These are phyloP conservation scores for Cephus nigrinus DNA, from an alignment of 2,888 invertebrate species.

Conservation along the genomic window DNA sequence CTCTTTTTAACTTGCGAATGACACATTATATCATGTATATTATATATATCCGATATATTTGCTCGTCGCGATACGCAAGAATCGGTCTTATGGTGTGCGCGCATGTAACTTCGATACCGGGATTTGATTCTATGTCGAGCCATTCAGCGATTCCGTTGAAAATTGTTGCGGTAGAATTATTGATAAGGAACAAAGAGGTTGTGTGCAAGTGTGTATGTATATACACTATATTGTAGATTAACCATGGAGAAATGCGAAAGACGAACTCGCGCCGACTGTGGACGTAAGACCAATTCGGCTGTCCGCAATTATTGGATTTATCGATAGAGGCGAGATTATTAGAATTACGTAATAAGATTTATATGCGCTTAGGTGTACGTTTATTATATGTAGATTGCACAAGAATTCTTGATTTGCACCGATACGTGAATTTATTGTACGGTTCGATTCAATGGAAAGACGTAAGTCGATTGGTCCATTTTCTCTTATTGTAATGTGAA, in stretches of 20 bases:
- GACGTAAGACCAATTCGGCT: background rate
- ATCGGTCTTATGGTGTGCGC: background rate
- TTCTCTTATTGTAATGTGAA: background rate
- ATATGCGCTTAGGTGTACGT: background rate
- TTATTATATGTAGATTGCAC: background rate
- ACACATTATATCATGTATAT: background rate
- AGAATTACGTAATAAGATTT: constrained; percentile 7
- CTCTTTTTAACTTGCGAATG: background rate
- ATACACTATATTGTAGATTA: constrained; percentile 15
- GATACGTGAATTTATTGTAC: background rate
- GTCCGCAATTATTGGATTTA: background rate
- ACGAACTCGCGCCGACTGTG: background rate
- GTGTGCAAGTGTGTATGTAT: constrained; percentile 48
- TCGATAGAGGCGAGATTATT: constrained; percentile 15
- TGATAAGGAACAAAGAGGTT: constrained; percentile 51
- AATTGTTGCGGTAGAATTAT: constrained; percentile 31
- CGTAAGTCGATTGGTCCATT: background rate
- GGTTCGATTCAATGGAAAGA: background rate
- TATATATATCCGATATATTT: background rate
- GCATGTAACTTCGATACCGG: background rate
- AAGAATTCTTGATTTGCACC: constrained; percentile 5
- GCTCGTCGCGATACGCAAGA: background rate
- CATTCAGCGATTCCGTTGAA: background rate
- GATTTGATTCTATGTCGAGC: background rate
- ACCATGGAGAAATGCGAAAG: constrained; percentile 18